These are phyloP conservation scores for Phataginus tricuspis DNA, from an alignment of 2,797 vertebrate species.

Conservation along the genomic window DNA sequence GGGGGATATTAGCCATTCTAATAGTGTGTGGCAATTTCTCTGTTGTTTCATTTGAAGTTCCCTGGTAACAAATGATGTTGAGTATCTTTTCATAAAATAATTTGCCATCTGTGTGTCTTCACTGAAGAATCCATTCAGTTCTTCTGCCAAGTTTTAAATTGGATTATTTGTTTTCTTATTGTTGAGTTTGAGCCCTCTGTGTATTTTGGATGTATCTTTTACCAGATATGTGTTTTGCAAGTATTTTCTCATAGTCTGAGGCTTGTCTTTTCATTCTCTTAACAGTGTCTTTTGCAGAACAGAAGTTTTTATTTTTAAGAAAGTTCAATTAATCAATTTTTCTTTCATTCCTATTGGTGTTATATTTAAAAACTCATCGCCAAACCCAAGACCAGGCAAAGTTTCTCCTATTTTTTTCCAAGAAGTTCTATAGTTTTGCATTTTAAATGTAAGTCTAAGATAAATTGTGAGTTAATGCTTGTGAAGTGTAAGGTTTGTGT, in stretches of 20 bases:
- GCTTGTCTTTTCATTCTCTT: conserved; percentile 23
- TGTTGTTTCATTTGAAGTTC: background rate
- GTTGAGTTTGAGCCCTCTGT: background rate
- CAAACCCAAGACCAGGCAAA: background rate
- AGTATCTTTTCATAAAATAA: background rate
- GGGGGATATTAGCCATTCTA: background rate
- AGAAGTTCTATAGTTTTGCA: background rate
- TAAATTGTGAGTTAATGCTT: background rate
- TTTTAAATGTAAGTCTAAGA: background rate
- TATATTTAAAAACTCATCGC: background rate
- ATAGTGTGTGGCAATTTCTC: background rate
- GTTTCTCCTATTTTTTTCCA: background rate
- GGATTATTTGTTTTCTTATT: background rate
- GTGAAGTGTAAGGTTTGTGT: background rate
- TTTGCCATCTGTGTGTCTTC: background rate
- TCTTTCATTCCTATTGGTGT: background rate
- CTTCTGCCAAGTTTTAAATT: background rate
- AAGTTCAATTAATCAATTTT: background rate
- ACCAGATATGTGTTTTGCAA: background rate
- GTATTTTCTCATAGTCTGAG: background rate
- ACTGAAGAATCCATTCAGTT: background rate
- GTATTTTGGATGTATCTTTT: background rate
- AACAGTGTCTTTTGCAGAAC: background rate
- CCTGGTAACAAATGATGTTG: background rate
- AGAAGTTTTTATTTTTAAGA: background rate